phyloP scores from a whole-genome alignment of 2,888 invertebrate species.

The Polyploca ridens region DNA sequence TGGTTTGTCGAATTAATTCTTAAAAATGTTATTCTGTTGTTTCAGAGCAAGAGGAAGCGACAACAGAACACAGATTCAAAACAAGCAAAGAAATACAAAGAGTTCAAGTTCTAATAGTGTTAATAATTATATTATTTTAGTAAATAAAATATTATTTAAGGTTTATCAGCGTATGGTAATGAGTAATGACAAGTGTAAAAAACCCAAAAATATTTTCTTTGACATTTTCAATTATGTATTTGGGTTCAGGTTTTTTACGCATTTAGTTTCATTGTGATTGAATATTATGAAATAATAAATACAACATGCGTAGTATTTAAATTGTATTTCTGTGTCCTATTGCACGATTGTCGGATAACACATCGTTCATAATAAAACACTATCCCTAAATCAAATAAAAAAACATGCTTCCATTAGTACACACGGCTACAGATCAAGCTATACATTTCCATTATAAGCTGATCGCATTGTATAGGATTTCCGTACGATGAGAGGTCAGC shows the following conservation, averaged over 20 bases:
- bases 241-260: neutral
- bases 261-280: neutral
- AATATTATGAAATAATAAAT: constrained; percentile 7
- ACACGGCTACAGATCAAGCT: too few relatives aligned
- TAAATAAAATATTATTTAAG: constrained; percentile 17
- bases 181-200: constrained; percentile 16
- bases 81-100: constrained; percentile 98
- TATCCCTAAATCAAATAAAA: too few relatives aligned
- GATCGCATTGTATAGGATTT: too few relatives aligned
- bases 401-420: too few relatives aligned
- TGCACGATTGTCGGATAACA: too few relatives aligned
- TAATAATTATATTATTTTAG: constrained; percentile 32
- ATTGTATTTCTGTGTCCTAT: constrained; percentile 21
- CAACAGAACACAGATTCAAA: constrained; percentile 96
- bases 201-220: neutral
- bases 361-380: too few relatives aligned
- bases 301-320: constrained; percentile 31
- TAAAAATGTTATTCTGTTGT: constrained; percentile 45
- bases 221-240: neutral
- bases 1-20: too few relatives aligned
- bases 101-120: constrained; percentile 94
- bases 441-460: too few relatives aligned
- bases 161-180: constrained; percentile 17
- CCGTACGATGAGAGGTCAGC: too few relatives aligned
- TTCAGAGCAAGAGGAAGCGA: constrained; percentile 95